Evolutionary conservation across 2,888 invertebrate genomes (phyloP), one percentile per base, ranked within the genome.

Genomic region (Tinea pellionella): DNA sequence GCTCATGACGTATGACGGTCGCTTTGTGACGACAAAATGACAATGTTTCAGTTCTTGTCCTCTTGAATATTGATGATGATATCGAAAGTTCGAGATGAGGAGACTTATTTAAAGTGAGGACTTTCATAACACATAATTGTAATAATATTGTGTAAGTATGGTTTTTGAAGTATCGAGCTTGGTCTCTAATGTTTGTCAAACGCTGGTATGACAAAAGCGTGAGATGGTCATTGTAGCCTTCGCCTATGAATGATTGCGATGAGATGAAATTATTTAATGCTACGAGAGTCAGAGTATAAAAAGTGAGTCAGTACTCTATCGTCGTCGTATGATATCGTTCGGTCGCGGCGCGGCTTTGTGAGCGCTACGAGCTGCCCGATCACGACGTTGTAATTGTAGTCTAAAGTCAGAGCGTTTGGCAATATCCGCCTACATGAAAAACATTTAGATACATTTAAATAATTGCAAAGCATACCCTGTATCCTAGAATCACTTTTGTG

Each of bases 381-480:
- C 32, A 18, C 32, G 56, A 30, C 32, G 24, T 56, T 19, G 32
- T 56, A 16, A 8, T 24, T n/a, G 47, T 47, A 71, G 69, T 69
- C 74, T 68, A 72, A 24, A 13, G 68, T 72, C 73, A 68, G 75
- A 73, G 69, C 74, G 68, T 71, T 68, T 69, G 81, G 79, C 79
- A 73, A 75, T 68, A 74, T 68, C 77, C 82, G 86, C 81, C 84
- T 77, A 80, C 77, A 75, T 80, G 81, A 82, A 79, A 80, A 87
- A 88, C 80, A 81, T 88, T 89, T 90, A 84, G 85, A 86, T 78
- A 91, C 89, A 90, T 90, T 89, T 90, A 93, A 92, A 93, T 92
- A 94, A 93, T 93, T 93, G 93, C 93, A 93, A 94, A 93, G 93
- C 93, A 93, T 94, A 94, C 94, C 94, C 94, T 94, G 94, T 94